Evolutionary conservation across 37 sponge, comb jelly and placozoan species (phyloP).

Genomic region (Mnemiopsis leidyi): DNA sequence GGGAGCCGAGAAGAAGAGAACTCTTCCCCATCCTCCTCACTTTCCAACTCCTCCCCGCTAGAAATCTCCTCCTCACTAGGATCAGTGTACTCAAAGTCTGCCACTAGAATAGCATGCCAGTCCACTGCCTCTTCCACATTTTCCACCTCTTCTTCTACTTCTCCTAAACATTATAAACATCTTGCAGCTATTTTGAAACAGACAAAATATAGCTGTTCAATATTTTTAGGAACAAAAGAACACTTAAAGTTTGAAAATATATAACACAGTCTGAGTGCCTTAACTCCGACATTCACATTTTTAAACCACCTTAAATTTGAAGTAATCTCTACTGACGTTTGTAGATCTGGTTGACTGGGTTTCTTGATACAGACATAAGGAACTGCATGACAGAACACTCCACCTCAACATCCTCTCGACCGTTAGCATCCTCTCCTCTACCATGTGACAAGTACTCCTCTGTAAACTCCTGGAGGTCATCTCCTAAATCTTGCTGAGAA

Average conservation of each 20-base stretch:
- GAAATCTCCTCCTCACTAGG: constrained; percentile 19
- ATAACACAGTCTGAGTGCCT: too few relatives aligned
- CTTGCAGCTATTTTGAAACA: too few relatives aligned
- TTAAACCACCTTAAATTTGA: too few relatives aligned
- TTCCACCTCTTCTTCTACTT: neutral
- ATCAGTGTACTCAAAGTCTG: constrained; percentile 44
- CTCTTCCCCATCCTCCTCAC: neutral
- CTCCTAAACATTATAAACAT: constrained; percentile 16
- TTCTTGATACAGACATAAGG: constrained; percentile 52
- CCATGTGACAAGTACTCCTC: constrained; percentile 18
- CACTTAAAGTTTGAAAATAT: too few relatives aligned
- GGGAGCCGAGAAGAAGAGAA: neutral
- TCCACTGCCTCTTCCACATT: neutral
- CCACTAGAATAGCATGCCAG: constrained; percentile 39
- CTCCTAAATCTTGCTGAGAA: neutral
- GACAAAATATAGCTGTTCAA: too few relatives aligned
- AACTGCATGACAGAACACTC: constrained; percentile 40
- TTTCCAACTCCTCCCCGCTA: neutral
- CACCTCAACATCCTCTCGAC: constrained; percentile 43
- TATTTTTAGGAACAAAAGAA: too few relatives aligned
- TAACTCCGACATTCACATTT: neutral
- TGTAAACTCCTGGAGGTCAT: neutral
- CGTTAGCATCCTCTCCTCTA: neutral
- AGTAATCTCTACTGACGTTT: neutral
- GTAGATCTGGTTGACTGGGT: constrained; percentile 30